A percentile compares a stretch with the other conserved stretches of the same genome.
Evolutionary conservation across 2,113 vertebrate genomes (phyloP).

Genomic region (Charadrius vociferus): DNA sequence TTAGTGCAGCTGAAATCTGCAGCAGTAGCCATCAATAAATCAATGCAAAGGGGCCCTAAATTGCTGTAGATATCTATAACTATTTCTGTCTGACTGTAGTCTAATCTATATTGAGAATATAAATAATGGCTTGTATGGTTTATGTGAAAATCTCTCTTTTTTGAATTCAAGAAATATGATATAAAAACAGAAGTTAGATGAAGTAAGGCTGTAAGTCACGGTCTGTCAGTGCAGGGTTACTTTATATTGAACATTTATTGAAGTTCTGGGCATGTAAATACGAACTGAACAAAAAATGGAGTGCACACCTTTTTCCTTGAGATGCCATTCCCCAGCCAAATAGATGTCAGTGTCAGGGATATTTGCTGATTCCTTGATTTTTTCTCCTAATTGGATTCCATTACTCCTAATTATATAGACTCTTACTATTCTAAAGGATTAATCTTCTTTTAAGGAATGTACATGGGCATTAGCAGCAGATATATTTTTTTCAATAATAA

Average conservation of each 20-base stretch:
- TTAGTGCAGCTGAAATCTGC: not conserved
- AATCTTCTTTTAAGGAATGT: constrained; percentile 18
- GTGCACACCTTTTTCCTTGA: not conserved
- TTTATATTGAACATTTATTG: not conserved
- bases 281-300: not conserved
- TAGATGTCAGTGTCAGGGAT: not conserved
- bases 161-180: not conserved
- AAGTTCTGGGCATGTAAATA: not conserved
- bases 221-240: not conserved
- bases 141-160: not conserved
- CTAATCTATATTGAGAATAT: constrained; percentile 26
- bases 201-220: not conserved
- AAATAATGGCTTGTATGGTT: not conserved
- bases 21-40: constrained; percentile 24
- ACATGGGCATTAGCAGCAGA: not conserved
- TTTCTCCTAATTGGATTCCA: not conserved
- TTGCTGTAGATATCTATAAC: not conserved
- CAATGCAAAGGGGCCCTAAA: not conserved
- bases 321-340: not conserved
- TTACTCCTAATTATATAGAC: constrained; percentile 1
- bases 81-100: not conserved
- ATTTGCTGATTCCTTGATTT: constrained; percentile 18
- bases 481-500: not conserved
- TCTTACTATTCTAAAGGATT: not conserved
- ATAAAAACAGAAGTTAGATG: not conserved